Evolutionary conservation across 2,113 vertebrate species (phyloP).

Genomic region (Podarcis muralis): DNA sequence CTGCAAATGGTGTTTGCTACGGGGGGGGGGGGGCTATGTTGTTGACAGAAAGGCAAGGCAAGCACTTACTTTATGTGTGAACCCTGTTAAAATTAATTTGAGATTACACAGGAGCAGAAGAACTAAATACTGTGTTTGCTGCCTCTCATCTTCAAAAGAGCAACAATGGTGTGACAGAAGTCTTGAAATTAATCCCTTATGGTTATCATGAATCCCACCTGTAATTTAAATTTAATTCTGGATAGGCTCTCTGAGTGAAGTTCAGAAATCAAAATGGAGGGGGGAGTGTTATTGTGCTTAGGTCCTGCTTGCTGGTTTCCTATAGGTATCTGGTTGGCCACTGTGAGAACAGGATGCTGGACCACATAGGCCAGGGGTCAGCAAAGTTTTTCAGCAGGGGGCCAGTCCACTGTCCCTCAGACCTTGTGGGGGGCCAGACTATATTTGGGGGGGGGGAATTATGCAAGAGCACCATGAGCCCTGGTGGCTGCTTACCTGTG

Average conservation of each 20-base stretch:
- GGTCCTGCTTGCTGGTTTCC: no score
- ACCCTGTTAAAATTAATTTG: background rate
- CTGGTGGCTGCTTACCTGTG: no score
- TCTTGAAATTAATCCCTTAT: background rate
- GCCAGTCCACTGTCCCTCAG: no score
- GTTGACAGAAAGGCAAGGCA: background rate
- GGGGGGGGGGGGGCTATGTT: background rate
- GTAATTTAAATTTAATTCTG: background rate
- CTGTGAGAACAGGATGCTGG: no score
- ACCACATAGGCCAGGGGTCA: no score
- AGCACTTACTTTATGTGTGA: background rate
- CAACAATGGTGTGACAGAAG: background rate
- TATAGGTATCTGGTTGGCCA: no score
- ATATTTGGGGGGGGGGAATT: no score
- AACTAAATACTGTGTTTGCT: background rate
- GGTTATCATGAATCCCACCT: background rate
- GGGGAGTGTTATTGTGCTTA: no score
- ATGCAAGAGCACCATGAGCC: no score
- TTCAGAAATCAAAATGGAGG: background rate
- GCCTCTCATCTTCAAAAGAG: background rate
- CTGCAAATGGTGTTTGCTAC: background rate
- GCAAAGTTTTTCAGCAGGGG: no score
- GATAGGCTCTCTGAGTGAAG: background rate
- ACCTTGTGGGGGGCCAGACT: no score
- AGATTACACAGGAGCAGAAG: background rate